phyloP scores from a whole-genome alignment of 1,140 invertebrate species.

The Drosophila tristis region DNA sequence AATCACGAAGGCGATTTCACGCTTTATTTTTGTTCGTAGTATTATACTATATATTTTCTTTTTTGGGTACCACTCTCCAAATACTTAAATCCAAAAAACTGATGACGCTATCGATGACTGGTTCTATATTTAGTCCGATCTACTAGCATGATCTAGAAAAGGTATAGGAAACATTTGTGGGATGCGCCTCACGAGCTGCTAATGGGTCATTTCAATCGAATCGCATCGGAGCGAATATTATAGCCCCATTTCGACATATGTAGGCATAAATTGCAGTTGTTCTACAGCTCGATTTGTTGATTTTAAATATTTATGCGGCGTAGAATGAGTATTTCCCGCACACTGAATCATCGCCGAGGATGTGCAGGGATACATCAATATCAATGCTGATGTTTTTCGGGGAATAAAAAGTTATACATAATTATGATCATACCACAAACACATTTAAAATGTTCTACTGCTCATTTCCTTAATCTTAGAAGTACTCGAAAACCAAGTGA shows the following conservation, averaged over 20 bases:
- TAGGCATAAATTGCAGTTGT: constrained; percentile 23
- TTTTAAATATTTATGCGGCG: constrained; percentile 35
- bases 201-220: constrained; percentile 74
- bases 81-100: constrained; percentile 18
- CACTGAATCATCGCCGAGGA: constrained; percentile 34
- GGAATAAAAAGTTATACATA: constrained; percentile 7
- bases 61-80: constrained; percentile 12
- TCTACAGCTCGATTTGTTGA: constrained; percentile 20
- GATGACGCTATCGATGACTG: constrained; percentile 70
- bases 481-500: too few species aligned
- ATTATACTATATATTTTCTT: constrained; percentile 27
- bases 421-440: too few species aligned
- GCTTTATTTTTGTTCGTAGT: constrained; percentile 7
- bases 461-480: too few species aligned
- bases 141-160: constrained; percentile 23
- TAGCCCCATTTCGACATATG: constrained; percentile 30
- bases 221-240: constrained; percentile 45
- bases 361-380: constrained; percentile 52
- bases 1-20: constrained; percentile 52
- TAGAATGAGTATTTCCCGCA: constrained; percentile 20
- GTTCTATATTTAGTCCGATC: constrained; percentile 66
- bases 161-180: constrained; percentile 24
- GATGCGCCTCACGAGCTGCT: constrained; percentile 77
- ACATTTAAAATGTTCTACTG: not conserved
- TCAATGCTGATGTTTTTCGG: constrained; percentile 20